Evolutionary conservation across 2,797 vertebrate genomes (phyloP).

Genomic region (Sebastes miniatus): DNA sequence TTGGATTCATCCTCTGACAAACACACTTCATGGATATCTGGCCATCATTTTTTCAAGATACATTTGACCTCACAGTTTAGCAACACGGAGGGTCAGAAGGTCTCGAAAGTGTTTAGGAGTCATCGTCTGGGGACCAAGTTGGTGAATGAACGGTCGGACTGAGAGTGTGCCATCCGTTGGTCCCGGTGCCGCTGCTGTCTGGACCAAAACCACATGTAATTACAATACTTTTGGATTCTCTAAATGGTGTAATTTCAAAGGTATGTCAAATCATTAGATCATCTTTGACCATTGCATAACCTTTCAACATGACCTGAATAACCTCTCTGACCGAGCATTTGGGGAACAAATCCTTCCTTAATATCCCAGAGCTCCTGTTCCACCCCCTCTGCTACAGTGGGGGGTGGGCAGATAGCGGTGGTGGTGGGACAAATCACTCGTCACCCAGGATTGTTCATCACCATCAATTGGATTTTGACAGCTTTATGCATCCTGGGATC

Average conservation of each 20-base stretch:
- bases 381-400: neutral
- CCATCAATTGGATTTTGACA: constrained; percentile 53
- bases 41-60: neutral
- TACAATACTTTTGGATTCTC: neutral
- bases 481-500: constrained; percentile 60
- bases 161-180: neutral
- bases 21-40: neutral
- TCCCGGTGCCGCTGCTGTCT: neutral
- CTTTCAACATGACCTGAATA: neutral
- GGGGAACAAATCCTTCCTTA: constrained; percentile 10
- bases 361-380: neutral
- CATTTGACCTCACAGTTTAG: neutral
- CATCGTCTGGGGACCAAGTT: neutral
- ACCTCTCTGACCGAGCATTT: neutral
- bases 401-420: neutral
- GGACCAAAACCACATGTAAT: neutral
- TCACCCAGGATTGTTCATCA: constrained; percentile 43
- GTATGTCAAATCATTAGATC: neutral
- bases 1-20: neutral
- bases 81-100: neutral
- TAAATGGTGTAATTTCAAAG: neutral
- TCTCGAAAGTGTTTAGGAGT: neutral
- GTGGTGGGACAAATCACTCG: constrained; percentile 9
- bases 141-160: neutral
- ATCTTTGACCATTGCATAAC: neutral